phyloP scores from a whole-genome alignment of 2,113 vertebrate genomes.

The Terrapene triunguis region DNA sequence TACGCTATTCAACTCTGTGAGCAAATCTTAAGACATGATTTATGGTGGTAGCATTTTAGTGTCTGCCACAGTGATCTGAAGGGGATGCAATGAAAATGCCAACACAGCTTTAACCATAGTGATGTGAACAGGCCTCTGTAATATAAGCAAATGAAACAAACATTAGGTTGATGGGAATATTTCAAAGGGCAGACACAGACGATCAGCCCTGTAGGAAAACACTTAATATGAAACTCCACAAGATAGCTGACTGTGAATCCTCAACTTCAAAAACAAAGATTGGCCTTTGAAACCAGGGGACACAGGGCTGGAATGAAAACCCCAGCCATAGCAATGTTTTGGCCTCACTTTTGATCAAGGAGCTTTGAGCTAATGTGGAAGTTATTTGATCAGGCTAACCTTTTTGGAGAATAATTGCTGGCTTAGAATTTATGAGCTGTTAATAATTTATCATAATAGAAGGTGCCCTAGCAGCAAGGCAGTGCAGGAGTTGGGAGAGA shows the following conservation, averaged over 20 bases:
- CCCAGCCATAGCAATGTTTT: neutral
- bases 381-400: conserved; percentile 59
- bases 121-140: neutral
- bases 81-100: conserved; percentile 1
- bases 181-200: neutral
- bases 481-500: neutral
- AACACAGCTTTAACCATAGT: neutral
- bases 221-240: neutral
- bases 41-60: conserved; percentile 28
- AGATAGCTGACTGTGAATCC: neutral
- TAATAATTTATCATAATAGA: conserved; percentile 45
- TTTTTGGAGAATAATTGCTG: conserved; percentile 61
- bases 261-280: conserved; percentile 18
- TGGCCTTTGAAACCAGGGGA: conserved; percentile 46
- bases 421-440: conserved; percentile 39
- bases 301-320: neutral
- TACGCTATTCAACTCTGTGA: neutral
- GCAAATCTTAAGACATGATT: conserved; percentile 5
- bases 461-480: conserved; percentile 23
- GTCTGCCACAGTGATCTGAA: conserved; percentile 21
- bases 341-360: conserved; percentile 42
- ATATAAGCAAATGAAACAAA: neutral
- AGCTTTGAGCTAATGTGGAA: conserved; percentile 52
- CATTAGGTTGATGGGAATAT: neutral
- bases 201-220: neutral